Conservation (phyloP, 2,888 invertebrate genomes). For the Rotaria sp. region DNA sequence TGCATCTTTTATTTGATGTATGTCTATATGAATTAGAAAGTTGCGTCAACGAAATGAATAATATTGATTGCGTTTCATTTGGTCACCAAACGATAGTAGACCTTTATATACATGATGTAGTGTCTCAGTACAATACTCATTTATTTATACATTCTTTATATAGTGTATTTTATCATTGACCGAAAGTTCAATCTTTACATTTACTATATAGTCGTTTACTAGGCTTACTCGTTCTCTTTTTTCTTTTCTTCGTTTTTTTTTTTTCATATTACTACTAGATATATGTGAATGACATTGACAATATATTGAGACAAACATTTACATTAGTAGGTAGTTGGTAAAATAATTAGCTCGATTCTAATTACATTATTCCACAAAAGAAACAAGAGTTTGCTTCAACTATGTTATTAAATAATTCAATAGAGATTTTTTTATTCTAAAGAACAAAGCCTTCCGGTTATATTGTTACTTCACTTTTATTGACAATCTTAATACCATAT, state of each 20-base stretch:
- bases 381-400: no score
- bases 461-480: no score
- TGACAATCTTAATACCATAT: no score
- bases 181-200: background rate
- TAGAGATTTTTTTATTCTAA: no score
- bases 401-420: no score
- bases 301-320: background rate
- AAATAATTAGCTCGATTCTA: background rate
- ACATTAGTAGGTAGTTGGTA: background rate
- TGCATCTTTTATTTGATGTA: background rate
- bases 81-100: background rate
- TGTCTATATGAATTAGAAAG: background rate
- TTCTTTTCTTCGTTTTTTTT: background rate
- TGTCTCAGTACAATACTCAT: background rate
- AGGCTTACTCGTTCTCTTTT: background rate
- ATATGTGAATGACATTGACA: background rate
- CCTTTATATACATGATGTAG: background rate
- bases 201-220: background rate
- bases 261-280: background rate
- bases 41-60: background rate
- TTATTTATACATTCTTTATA: background rate
- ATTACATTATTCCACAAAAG: background rate
- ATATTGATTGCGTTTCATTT: background rate
- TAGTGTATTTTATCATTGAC: background rate
- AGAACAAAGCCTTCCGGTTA: no score